Base-by-base conservation (phyloP, 2,888 invertebrate species). In the Xestobium rufovillosum region DNA sequence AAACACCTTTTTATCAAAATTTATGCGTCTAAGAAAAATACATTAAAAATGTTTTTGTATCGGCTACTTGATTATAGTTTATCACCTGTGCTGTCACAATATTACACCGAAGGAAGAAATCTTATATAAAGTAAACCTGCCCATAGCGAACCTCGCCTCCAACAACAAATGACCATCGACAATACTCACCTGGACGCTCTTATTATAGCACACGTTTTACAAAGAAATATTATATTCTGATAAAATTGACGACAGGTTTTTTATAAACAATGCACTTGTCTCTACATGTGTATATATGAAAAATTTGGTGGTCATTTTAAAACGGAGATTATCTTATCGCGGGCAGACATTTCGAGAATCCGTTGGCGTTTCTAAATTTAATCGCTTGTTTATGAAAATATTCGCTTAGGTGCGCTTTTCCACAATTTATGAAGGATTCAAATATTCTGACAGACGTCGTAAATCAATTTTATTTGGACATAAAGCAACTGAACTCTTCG, bases 21-120 rank as follows among this genome's bases (percentile, higher is more conserved):
- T 54, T 54, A 53, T 52, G 51, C 48, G 47, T 46, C 48, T 50
- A 38, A 45, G 46, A 50, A 51, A 53, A 49, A 45, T 47, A 50
- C 50, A 53, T 55, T 55, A 50, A 52, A 50, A 50, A 46, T 52
- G 46, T 51, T 56, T 56, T 55, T 55, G 49, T 51, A 51, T 47
- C 47, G 43, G 56, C 57, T 55, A 55, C 57, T 56, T 57, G 56
- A 57, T 57, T 57, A 57, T 57, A 53, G 45, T 57, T 57, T 57
- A 57, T 57, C 55, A 44, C 54, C 52, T 42, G 41, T 49, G 46
- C 55, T 57, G 56, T 57, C 57, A 55, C 55, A 56, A 56, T 55
- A 53, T 53, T 54, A 52, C 52, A 47, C 51, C 55, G 55, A 50
- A 51, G 50, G 51, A 50, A 52, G 53, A 51, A 55, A 53, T 51